A percentile compares a stretch with the other conserved stretches of the same genome.
phyloP scores from a whole-genome alignment of 2,888 invertebrate species.

The Blastobasis adustella region DNA sequence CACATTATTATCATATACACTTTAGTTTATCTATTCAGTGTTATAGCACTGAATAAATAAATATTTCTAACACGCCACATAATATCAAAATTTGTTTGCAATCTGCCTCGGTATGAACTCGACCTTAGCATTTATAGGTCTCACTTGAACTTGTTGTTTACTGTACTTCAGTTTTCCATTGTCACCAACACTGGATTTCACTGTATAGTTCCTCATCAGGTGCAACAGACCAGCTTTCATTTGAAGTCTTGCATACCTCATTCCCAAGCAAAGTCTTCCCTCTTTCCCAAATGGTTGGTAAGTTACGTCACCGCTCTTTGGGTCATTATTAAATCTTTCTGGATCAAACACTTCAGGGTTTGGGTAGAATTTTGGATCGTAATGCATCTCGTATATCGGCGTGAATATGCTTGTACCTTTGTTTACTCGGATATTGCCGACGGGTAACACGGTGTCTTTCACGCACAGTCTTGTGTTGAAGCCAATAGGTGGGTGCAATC shows the following conservation, averaged over 20 bases:
- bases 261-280: slow-evolving; percentile 54
- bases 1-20: no score
- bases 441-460: slow-evolving; percentile 36
- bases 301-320: slow-evolving; percentile 26
- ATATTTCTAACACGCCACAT: no score
- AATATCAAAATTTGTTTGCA: no score
- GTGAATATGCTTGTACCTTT: slow-evolving; percentile 38
- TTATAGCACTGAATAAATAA: no score
- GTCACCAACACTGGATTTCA: slow-evolving; percentile 7
- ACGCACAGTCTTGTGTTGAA: slow-evolving; percentile 31
- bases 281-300: slow-evolving; percentile 64
- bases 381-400: slow-evolving; percentile 46
- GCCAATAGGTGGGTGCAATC: slow-evolving; percentile 43
- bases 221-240: slow-evolving; percentile 21
- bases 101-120: background rate
- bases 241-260: slow-evolving; percentile 38
- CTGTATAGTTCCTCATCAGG: slow-evolving; percentile 15
- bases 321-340: slow-evolving; percentile 37
- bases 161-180: slow-evolving; percentile 9
- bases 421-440: slow-evolving; percentile 40
- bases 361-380: slow-evolving; percentile 51
- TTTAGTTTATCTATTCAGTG: no score
- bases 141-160: background rate
- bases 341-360: slow-evolving; percentile 61
- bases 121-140: background rate